These are phyloP conservation scores for Neodontobutis hainanensis DNA, from an alignment of 2,113 vertebrate genomes.

Conservation along the genomic window DNA sequence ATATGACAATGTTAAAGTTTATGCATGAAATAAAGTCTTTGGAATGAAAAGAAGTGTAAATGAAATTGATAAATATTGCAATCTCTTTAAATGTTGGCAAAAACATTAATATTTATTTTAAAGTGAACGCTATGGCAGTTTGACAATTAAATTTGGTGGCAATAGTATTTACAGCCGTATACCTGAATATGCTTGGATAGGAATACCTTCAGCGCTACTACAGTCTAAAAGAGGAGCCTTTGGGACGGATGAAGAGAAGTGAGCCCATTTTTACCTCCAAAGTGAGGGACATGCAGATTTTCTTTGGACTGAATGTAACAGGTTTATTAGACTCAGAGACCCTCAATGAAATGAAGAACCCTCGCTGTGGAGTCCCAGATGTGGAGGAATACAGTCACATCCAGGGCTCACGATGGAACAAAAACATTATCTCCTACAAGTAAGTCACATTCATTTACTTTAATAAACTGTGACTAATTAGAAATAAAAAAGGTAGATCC, in stretches of 20 bases:
- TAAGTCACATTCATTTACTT: constrained; percentile 18
- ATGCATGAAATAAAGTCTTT: too few relatives aligned
- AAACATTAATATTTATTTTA: not conserved
- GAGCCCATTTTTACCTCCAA: constrained; percentile 67
- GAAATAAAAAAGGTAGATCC: not conserved
- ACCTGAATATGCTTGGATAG: constrained; percentile 39
- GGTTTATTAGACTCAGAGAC: constrained; percentile 72
- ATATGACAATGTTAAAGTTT: not conserved
- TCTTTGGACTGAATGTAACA: constrained; percentile 77
- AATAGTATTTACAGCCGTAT: not conserved
- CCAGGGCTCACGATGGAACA: constrained; percentile 70
- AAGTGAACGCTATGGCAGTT: not conserved
- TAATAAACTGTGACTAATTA: too few relatives aligned
- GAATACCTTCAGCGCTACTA: constrained; percentile 77
- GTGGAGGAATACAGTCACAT: constrained; percentile 71
- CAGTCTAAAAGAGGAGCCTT: constrained; percentile 55
- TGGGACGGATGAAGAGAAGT: constrained; percentile 65
- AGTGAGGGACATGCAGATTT: constrained; percentile 80
- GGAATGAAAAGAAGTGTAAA: too few relatives aligned
- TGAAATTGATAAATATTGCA: too few relatives aligned
- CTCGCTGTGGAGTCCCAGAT: constrained; percentile 79
- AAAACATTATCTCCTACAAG: constrained; percentile 78
- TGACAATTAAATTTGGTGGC: not conserved
- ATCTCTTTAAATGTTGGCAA: not conserved
- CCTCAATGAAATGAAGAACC: constrained; percentile 70